These are phyloP conservation scores for Petrosia ficiformis DNA, from an alignment of 37 sponge, comb jelly and placozoan species.

Conservation along the genomic window DNA sequence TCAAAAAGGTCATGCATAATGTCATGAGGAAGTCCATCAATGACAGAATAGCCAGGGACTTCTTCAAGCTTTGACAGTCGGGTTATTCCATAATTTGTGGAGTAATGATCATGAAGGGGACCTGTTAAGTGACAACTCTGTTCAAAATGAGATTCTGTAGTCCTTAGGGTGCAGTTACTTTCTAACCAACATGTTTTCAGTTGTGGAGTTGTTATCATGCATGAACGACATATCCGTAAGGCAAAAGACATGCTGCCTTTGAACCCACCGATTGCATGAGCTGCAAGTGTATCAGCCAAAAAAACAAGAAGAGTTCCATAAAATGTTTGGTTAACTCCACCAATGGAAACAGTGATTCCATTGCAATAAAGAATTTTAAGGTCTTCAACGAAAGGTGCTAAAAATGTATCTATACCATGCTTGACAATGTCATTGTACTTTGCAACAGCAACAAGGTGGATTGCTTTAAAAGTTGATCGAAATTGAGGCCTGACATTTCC, in stretches of 20 bases:
- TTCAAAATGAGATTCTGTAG: neutral
- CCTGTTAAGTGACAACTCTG: neutral
- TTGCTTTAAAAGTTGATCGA: slow-evolving; percentile 5
- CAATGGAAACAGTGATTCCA: slow-evolving; percentile 22
- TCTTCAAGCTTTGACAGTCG: neutral
- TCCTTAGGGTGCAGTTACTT: neutral
- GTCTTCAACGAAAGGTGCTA: slow-evolving; percentile 1
- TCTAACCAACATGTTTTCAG: neutral
- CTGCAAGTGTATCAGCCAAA: neutral
- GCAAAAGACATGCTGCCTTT: slow-evolving; percentile 35
- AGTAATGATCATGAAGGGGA: neutral
- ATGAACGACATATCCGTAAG: slow-evolving; percentile 5
- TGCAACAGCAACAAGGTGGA: slow-evolving; percentile 16
- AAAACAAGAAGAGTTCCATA: neutral
- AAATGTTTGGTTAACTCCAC: neutral
- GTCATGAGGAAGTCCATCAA: slow-evolving; percentile 10
- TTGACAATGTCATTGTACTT: neutral
- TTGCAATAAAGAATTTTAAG: too few relatives aligned
- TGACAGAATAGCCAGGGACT: slow-evolving; percentile 24
- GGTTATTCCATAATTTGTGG: slow-evolving; percentile 15
- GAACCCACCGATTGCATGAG: slow-evolving; percentile 44
- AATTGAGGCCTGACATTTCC: slow-evolving; percentile 18
- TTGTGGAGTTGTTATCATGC: slow-evolving; percentile 2
- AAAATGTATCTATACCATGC: slow-evolving; percentile 20
- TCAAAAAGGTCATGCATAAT: slow-evolving; percentile 79